Conservation (phyloP, 2,797 vertebrate genomes). For the Enteromius thamalakanensis region DNA sequence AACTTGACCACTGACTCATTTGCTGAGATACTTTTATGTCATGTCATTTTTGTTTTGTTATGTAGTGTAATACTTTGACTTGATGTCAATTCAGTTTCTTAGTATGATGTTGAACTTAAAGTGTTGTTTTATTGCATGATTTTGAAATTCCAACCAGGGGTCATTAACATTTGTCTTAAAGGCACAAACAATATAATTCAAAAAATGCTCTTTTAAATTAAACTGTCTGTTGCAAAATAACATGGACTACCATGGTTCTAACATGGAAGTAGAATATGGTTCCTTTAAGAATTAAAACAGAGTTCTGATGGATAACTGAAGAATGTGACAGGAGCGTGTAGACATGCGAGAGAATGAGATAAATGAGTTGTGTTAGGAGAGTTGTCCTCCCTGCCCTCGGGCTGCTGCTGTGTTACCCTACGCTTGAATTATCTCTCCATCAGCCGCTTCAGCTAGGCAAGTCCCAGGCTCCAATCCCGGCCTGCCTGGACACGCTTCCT, state of each 20-base stretch:
- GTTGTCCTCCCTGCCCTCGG: constrained; percentile 56
- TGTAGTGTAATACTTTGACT: not conserved
- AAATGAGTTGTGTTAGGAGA: constrained; percentile 9
- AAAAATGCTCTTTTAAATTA: not conserved
- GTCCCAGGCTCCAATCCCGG: constrained; percentile 61
- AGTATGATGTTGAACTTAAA: not conserved
- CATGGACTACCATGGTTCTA: not conserved
- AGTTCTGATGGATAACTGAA: constrained; percentile 2
- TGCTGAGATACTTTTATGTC: not conserved
- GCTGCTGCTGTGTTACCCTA: constrained; percentile 56
- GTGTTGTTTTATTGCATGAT: not conserved
- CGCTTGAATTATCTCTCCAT: constrained; percentile 66
- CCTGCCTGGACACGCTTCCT: constrained; percentile 68
- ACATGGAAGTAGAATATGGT: too few species aligned
- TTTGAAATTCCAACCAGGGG: not conserved
- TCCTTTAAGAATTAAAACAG: not conserved
- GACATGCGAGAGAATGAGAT: constrained; percentile 10
- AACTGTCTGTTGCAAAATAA: not conserved
- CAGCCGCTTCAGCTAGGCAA: constrained; percentile 63
- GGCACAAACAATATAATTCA: not conserved
- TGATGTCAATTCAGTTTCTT: not conserved
- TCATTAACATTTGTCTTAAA: not conserved
- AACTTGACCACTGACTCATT: not conserved
- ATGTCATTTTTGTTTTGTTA: not conserved
- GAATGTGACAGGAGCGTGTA: constrained; percentile 11